Evolutionary conservation across 1,140 invertebrate genomes (phyloP).

Genomic region (Vanessa tameamea): DNA sequence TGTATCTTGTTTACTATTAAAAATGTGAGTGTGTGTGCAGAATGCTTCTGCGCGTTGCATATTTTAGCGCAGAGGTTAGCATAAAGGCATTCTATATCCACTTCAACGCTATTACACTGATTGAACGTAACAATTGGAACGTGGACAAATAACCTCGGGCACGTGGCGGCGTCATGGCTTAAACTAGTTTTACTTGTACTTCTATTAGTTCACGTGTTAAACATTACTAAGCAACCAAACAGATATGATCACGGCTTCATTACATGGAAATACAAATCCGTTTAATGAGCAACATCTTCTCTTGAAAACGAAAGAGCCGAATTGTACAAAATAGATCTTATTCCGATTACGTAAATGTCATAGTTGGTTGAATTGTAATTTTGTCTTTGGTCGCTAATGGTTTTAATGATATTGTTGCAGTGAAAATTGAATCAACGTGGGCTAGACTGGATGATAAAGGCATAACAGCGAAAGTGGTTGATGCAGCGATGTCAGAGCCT

Average conservation of each 20-base stretch:
- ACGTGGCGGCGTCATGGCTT: conserved; percentile 43
- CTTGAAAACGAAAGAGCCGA: too few species aligned
- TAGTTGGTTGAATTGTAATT: neutral
- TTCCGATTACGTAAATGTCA: neutral
- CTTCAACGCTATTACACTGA: conserved; percentile 41
- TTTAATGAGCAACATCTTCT: too few species aligned
- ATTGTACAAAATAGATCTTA: neutral
- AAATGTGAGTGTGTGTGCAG: neutral
- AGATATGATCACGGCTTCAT: conserved; percentile 30
- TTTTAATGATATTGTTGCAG: neutral
- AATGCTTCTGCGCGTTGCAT: neutral
- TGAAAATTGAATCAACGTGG: conserved; percentile 19
- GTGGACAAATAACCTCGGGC: conserved; percentile 39
- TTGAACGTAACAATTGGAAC: conserved; percentile 44
- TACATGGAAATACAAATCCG: conserved; percentile 27
- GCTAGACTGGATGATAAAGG: conserved; percentile 25
- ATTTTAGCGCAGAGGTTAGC: conserved; percentile 19
- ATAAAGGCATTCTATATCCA: conserved; percentile 27
- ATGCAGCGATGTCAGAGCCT: conserved; percentile 37
- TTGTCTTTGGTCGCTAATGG: neutral
- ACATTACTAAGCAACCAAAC: conserved; percentile 15
- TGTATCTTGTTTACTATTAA: neutral
- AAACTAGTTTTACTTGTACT: conserved; percentile 39
- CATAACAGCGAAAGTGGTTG: conserved; percentile 43
- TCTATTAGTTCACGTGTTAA: conserved; percentile 35